phyloP scores from a whole-genome alignment of 2,113 vertebrate genomes.

The Aphyosemion australe region DNA sequence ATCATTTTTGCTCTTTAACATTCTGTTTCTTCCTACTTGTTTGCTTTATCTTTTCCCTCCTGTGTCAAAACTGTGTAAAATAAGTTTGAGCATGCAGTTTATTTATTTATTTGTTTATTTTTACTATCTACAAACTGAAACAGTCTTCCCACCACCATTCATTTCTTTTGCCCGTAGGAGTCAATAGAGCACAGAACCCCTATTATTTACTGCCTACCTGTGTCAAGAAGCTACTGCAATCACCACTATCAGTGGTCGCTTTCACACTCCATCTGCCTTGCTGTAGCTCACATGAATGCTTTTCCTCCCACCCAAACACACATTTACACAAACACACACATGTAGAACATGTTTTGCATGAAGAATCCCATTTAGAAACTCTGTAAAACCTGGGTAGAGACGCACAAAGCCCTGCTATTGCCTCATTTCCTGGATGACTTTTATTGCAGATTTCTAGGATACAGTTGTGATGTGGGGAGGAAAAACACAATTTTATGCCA shows the following conservation, averaged over 20 bases:
- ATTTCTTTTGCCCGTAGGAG: slow-evolving; percentile 23
- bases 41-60: too few relatives aligned
- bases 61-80: background rate
- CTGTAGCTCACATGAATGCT: slow-evolving; percentile 2
- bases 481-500: slow-evolving; percentile 28
- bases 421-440: slow-evolving; percentile 17
- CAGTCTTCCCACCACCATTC: slow-evolving; percentile 12
- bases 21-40: too few relatives aligned
- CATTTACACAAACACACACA: slow-evolving; percentile 2
- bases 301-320: slow-evolving; percentile 1
- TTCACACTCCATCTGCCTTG: slow-evolving; percentile 33
- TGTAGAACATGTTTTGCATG: slow-evolving; percentile 19
- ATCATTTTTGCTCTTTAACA: too few relatives aligned
- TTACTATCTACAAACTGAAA: slow-evolving; percentile 20
- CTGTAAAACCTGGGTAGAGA: slow-evolving; percentile 16
- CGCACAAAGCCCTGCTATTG: slow-evolving; percentile 27
- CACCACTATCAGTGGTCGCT: slow-evolving; percentile 26
- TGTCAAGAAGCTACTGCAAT: slow-evolving; percentile 45
- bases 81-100: slow-evolving; percentile 11
- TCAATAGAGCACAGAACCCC: slow-evolving; percentile 39
- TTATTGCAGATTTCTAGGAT: slow-evolving; percentile 26
- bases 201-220: slow-evolving; percentile 40
- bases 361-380: slow-evolving; percentile 12
- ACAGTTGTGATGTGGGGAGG: slow-evolving; percentile 31
- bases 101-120: background rate